Percentiles rank a stretch among this genome's conserved stretches.
Conservation (phyloP, 2,113 vertebrate genomes). For the Sapajus apella region DNA sequence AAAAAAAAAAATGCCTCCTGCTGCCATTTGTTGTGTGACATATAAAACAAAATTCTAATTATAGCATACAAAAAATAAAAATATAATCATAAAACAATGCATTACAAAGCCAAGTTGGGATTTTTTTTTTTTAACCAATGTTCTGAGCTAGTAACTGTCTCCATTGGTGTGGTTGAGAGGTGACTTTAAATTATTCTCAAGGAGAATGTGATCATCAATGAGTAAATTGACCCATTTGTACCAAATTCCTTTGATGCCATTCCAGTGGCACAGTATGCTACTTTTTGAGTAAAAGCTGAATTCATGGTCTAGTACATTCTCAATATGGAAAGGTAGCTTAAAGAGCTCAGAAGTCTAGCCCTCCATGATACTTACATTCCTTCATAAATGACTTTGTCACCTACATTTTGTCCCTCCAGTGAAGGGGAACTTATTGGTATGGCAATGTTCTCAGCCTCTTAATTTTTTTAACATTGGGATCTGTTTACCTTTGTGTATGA, state of each 20-base stretch:
- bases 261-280: no score
- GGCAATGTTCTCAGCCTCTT: neutral
- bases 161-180: neutral
- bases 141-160: neutral
- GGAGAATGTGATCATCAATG: neutral
- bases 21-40: neutral
- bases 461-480: neutral
- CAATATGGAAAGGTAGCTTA: neutral
- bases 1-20: neutral
- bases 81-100: slow-evolving; percentile 1
- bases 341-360: neutral
- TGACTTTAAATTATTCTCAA: neutral
- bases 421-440: neutral
- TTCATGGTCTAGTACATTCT: neutral
- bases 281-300: neutral
- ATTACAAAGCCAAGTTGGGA: neutral
- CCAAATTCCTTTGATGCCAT: neutral
- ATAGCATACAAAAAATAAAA: slow-evolving; percentile 1
- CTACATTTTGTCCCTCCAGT: neutral
- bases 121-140: neutral
- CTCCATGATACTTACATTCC: neutral
- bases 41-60: slow-evolving; percentile 43
- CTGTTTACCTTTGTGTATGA: neutral
- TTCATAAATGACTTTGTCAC: neutral
- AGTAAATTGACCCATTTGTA: neutral